Conservation (phyloP, 1,140 invertebrate species). For the Drosophila melanica region DNA sequence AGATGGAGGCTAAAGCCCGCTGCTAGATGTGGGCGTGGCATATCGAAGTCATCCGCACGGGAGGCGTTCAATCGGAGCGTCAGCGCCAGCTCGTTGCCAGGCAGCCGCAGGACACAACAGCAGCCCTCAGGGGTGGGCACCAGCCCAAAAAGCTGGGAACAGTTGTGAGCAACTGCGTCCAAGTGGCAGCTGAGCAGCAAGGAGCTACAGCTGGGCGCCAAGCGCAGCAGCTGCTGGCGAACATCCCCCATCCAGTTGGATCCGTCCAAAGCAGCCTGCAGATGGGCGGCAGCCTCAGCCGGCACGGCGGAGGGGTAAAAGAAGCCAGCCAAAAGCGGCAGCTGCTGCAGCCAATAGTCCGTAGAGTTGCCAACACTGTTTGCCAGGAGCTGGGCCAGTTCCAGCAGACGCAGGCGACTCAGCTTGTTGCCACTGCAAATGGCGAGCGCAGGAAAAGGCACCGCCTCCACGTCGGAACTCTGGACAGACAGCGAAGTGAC, state of each 20-base stretch:
- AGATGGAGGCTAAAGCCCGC: slow-evolving; percentile 47
- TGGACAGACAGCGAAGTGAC: slow-evolving; percentile 38
- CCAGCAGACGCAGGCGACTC: slow-evolving; percentile 30
- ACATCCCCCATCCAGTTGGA: slow-evolving; percentile 15
- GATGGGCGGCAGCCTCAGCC: not conserved
- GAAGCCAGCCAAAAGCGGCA: slow-evolving; percentile 34
- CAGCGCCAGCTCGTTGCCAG: slow-evolving; percentile 15
- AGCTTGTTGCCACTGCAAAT: slow-evolving; percentile 59
- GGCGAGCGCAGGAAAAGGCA: slow-evolving; percentile 26
- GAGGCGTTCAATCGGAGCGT: slow-evolving; percentile 52
- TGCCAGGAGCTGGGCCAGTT: slow-evolving; percentile 21
- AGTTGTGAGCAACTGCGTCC: slow-evolving; percentile 28
- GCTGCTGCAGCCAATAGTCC: slow-evolving; percentile 27
- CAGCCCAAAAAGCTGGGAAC: slow-evolving; percentile 45
- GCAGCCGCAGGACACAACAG: slow-evolving; percentile 40
- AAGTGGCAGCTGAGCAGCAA: slow-evolving; percentile 42
- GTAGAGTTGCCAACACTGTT: not conserved
- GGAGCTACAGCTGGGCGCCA: slow-evolving; percentile 50
- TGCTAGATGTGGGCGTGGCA: slow-evolving; percentile 1
- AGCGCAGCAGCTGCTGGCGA: slow-evolving; percentile 12
- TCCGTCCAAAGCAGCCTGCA: slow-evolving; percentile 16
- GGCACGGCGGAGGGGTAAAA: slow-evolving; percentile 29
- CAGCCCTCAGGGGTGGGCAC: slow-evolving; percentile 21
- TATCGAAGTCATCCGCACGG: slow-evolving; percentile 34
- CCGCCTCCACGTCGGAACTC: not conserved